These are phyloP conservation scores for Temnothorax longispinosus DNA, from an alignment of 1,140 invertebrate genomes.

Conservation along the genomic window DNA sequence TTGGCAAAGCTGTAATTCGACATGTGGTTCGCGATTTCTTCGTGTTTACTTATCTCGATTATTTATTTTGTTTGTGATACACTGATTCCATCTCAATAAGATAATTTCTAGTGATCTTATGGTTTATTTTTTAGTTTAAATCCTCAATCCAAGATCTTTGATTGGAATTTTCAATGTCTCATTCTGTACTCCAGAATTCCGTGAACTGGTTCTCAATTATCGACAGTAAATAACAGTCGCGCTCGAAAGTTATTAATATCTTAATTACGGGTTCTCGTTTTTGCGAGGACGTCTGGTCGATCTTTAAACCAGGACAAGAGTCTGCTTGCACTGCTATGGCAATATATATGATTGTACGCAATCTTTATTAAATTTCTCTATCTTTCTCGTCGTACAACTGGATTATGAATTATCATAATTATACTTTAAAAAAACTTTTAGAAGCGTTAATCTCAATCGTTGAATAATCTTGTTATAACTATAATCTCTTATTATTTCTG, in stretches of 20 bases:
- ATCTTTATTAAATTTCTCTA: slow-evolving; percentile 19
- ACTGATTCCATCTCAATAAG: neutral
- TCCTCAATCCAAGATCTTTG: neutral
- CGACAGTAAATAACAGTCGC: neutral
- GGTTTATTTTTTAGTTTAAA: neutral
- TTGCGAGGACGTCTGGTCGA: slow-evolving; percentile 71
- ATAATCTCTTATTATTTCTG: neutral
- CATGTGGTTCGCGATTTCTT: neutral
- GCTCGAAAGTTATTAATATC: slow-evolving; percentile 74
- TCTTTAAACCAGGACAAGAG: slow-evolving; percentile 19
- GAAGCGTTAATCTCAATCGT: neutral
- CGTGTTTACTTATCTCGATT: too few relatives aligned
- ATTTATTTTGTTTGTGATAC: neutral
- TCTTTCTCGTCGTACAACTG: neutral
- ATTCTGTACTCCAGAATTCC: neutral
- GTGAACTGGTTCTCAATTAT: slow-evolving; percentile 30
- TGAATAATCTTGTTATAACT: neutral
- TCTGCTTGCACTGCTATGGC: neutral
- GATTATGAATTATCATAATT: neutral
- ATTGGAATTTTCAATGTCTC: neutral
- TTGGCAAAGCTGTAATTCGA: neutral
- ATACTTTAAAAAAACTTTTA: neutral
- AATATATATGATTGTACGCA: neutral
- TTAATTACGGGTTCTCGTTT: slow-evolving; percentile 70
- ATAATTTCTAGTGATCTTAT: neutral